phyloP scores from a whole-genome alignment of 2,888 invertebrate species.

The Cataglyphis cursor region DNA sequence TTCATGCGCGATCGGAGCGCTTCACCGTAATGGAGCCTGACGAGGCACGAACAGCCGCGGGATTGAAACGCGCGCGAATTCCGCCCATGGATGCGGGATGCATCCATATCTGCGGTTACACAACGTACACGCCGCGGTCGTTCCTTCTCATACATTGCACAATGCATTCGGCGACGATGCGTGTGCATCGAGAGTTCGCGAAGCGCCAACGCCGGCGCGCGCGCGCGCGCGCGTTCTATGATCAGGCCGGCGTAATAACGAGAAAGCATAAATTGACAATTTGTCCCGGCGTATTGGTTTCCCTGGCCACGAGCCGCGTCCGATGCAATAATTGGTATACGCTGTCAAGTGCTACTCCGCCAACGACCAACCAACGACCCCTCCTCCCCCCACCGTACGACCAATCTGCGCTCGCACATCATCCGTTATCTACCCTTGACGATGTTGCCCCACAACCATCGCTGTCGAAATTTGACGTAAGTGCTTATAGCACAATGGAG shows the following conservation, averaged over 20 bases:
- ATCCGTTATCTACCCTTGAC: conserved; percentile 43
- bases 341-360: conserved; percentile 67
- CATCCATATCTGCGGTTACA: conserved; percentile 45
- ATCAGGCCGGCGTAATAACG: conserved; percentile 82
- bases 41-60: conserved; percentile 45
- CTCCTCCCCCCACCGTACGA: neutral
- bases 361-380: neutral
- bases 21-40: conserved; percentile 40
- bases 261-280: conserved; percentile 84
- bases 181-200: conserved; percentile 60
- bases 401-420: conserved; percentile 40
- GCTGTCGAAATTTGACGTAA: conserved; percentile 39
- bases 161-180: conserved; percentile 68
- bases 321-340: conserved; percentile 75
- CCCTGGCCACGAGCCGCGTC: conserved; percentile 64
- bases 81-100: conserved; percentile 25
- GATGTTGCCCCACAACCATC: neutral
- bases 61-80: conserved; percentile 52
- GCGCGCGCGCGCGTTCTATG: conserved; percentile 71
- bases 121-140: conserved; percentile 53
- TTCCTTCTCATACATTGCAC: conserved; percentile 63
- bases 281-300: conserved; percentile 81
- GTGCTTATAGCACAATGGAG: conserved; percentile 3
- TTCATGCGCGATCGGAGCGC: conserved; percentile 39
- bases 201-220: conserved; percentile 50